These are phyloP conservation scores for Stomatorhinus ivindoensis DNA, from an alignment of 2,113 vertebrate genomes.

Conservation along the genomic window DNA sequence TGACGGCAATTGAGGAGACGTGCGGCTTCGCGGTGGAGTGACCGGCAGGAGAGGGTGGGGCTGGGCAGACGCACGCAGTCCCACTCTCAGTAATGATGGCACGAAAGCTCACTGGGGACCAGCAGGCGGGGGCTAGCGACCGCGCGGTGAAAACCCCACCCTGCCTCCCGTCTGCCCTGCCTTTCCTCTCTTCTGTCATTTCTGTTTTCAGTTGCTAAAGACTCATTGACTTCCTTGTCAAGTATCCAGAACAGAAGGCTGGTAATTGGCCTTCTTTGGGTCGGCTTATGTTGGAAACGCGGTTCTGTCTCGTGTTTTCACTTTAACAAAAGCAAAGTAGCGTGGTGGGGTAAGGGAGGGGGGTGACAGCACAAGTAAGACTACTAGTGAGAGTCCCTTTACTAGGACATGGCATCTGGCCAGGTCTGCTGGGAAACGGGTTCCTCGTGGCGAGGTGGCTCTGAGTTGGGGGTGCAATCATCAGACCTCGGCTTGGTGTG, in stretches of 20 bases:
- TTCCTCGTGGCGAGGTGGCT: background rate
- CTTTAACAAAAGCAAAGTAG: constrained; percentile 40
- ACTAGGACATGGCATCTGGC: background rate
- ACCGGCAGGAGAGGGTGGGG: constrained; percentile 31
- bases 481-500: background rate
- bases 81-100: background rate
- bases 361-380: background rate
- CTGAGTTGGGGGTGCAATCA: background rate
- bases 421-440: background rate
- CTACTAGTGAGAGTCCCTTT: background rate
- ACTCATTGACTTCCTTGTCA: constrained; percentile 49
- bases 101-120: constrained; percentile 6
- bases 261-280: constrained; percentile 25
- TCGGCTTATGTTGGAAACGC: background rate
- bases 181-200: constrained; percentile 26
- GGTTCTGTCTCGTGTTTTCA: constrained; percentile 30
- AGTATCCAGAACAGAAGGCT: constrained; percentile 41
- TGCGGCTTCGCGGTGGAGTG: constrained; percentile 98
- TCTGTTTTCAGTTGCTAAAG: constrained; percentile 63
- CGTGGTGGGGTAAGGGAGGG: background rate
- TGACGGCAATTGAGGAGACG: constrained; percentile 98
- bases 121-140: background rate
- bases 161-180: constrained; percentile 16
- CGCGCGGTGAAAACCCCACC: background rate
- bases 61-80: background rate